Percentiles rank a stretch among this genome's conserved stretches.
phyloP scores from a whole-genome alignment of 2,113 vertebrate species.

The Gambusia holbrooki region DNA sequence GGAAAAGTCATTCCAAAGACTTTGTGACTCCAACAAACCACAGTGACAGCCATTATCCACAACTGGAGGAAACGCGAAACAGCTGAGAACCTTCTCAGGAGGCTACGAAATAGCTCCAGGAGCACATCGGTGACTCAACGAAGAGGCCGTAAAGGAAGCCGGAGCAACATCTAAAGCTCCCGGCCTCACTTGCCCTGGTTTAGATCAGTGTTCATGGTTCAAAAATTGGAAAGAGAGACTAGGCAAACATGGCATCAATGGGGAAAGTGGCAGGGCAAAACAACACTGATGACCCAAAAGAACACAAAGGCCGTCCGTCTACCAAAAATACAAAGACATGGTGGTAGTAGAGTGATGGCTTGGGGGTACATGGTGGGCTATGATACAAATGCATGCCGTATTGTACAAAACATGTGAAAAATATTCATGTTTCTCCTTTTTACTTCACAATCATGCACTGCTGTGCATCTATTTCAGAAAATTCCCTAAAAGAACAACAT shows the following conservation, averaged over 20 bases:
- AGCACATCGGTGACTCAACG: not conserved
- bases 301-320: too few species aligned
- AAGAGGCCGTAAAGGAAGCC: not conserved
- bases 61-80: not conserved
- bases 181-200: not conserved
- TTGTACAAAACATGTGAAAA: not conserved
- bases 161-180: not conserved
- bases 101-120: not conserved
- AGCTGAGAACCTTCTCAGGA: not conserved
- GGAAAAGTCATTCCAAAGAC: not conserved
- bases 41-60: not conserved
- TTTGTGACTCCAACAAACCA: not conserved
- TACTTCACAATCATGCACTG: not conserved
- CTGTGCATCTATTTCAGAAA: not conserved
- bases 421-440: not conserved
- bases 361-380: too few species aligned
- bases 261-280: not conserved
- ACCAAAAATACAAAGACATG: not conserved
- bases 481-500: too few species aligned
- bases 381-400: too few species aligned
- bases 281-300: too few species aligned
- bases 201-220: not conserved
- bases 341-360: not conserved
- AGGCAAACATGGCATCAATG: not conserved
- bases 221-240: not conserved